Base-by-base conservation (phyloP, 2,888 invertebrate genomes). In the Dioctria rufipes region DNA sequence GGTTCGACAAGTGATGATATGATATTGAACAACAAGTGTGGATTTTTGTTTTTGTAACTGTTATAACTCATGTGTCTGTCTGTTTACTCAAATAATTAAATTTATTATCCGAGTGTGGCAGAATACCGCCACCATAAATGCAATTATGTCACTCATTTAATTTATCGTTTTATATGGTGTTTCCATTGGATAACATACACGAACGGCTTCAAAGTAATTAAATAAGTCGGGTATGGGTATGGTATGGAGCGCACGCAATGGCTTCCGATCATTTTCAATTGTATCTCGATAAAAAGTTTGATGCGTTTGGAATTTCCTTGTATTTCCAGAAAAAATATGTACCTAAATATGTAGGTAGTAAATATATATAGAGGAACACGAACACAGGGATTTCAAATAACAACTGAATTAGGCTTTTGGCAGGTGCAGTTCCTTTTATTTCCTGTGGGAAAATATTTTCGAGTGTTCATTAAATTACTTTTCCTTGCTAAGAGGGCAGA, bases 11-110 rank as follows among this genome's bases (percentile, higher is more conserved):
- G 25, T 25, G 25, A 25, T 25, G 25, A 25, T 25, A 25, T 25
- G 25, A 25, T 25, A 25, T 25, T 25, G 25, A 25, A 54, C 54
- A n/a, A 54, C 54, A 46, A 25, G 25, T 25, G 49, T 9, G 9
- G 54, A 8, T 54, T n/a, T 11, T 4, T 54, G 54, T 11, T 54
- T n/a, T 69, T 69, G 51, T 39, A 69, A 69, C 51, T 51, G 69
- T 9, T 51, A 69, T 51, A 69, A 69, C 51, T 11, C 42, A 46
- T 8, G 39, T 39, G 4, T 25, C 67, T 6, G 69, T 51, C 39
- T 69, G 51, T 69, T 69, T 69, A 51, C n/a, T 69, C 51, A 69
- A 42, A 69, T 69, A 69, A 69, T 69, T 69, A 69, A 69, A 69
- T 51, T 69, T 69, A 69, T 69, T 69, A 69, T 39, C 25, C 25